A percentile compares a stretch with the other conserved stretches of the same genome.
Evolutionary conservation across 1,140 invertebrate genomes (phyloP).

Genomic region (Cyphomyrmex costatus): DNA sequence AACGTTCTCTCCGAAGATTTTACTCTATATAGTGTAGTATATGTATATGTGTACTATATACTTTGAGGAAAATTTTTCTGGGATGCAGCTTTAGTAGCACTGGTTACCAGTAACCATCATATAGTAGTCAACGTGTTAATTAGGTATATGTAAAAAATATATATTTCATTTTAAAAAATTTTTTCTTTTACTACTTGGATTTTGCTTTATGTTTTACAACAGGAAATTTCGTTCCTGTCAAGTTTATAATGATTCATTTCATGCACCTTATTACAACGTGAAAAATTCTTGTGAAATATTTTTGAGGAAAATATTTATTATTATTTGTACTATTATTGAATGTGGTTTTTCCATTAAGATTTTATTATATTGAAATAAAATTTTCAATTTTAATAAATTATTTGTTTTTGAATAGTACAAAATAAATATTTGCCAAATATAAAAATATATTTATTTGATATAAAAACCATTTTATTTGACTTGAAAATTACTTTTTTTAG

Average conservation of each 20-base stretch:
- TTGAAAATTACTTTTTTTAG: too few species aligned
- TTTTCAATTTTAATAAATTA: too few species aligned
- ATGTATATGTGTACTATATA: too few species aligned
- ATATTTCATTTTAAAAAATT: background rate
- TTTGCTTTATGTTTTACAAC: background rate
- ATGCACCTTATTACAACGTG: background rate
- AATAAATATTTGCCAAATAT: too few species aligned
- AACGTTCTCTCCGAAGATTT: too few species aligned
- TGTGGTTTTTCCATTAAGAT: background rate
- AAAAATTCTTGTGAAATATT: background rate
- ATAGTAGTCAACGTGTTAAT: background rate
- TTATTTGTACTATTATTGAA: background rate
- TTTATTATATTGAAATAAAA: background rate
- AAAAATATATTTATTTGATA: too few species aligned
- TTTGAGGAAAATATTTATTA: background rate
- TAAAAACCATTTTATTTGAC: too few species aligned
- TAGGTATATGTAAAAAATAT: background rate
- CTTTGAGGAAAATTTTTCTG: too few species aligned
- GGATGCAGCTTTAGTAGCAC: background rate
- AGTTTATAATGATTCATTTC: background rate
- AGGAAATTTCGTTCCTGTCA: background rate
- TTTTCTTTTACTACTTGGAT: background rate
- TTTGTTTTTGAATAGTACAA: too few species aligned
- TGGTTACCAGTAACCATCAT: background rate
- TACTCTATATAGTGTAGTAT: too few species aligned